Base-by-base conservation (phyloP, 2,113 vertebrate species). In the Anas platyrhynchos region DNA sequence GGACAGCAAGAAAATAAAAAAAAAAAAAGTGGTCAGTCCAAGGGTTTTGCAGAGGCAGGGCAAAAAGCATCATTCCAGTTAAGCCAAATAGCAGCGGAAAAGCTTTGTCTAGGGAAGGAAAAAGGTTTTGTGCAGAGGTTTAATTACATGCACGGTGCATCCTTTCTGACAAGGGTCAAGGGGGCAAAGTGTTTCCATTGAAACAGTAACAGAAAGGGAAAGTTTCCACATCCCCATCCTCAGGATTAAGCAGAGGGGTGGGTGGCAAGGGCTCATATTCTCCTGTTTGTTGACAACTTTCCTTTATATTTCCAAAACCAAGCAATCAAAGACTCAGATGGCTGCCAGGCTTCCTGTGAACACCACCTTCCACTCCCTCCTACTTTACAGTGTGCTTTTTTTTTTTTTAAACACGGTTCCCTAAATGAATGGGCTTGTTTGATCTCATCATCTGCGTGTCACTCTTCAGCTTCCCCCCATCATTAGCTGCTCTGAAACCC, bases 171-270 rank as follows among this genome's bases (percentile, higher is more conserved):
- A 10, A 56, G 73, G 15, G 18, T 1, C 74, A 83, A 72, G 52
- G 29, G 41, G 22, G 15, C 3, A 7, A 90, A 92, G n/a, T 36
- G 22, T 85, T 93, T 91, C 71, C 43, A n/a, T 16, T 77, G 32
- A 89, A 93, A 91, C 52, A 92, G 56, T 67, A 76, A 86, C 54
- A 69, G 82, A 93, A 94, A 93, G 71, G 62, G 75, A 95, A 94
- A 88, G 55, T 87, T 94, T 94, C 91, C 80, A 59, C 15, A 20
- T 73, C 46, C 55, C 44, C 48, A 21, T 73, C 79, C 66, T 89
- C 66, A 58, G 85, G 65, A 79, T 91, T 87, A 95, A 87, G 80
- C 44, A 83, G 66, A 79, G 6, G 29, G 9, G 56, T 72, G 38
- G 31, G 38, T 71, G 36, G 16, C 66, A 88, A 71, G 65, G 34